Percentiles rank a stretch among this genome's conserved stretches.
Evolutionary conservation across 2,797 vertebrate species (phyloP).

Genomic region (Eulemur mongoz): DNA sequence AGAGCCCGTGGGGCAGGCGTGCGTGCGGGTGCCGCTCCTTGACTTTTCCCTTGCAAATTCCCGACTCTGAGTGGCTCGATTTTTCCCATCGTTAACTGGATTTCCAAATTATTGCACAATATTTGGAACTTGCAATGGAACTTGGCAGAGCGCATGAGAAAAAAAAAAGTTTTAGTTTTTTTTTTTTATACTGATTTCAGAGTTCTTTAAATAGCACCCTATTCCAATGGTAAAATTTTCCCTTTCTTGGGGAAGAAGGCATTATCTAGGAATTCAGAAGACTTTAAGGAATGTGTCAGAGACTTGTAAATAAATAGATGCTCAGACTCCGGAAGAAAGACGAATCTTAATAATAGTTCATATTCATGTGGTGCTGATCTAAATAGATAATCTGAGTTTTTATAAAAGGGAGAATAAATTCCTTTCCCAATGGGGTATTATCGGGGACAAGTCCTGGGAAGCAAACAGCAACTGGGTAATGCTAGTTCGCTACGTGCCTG

Average conservation of each 20-base stretch:
- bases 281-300: neutral
- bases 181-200: constrained; percentile 44
- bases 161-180: constrained; percentile 13
- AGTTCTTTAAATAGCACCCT: constrained; percentile 61
- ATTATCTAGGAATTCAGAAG: constrained; percentile 17
- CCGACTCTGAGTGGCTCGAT: constrained; percentile 21
- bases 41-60: constrained; percentile 48
- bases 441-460: neutral
- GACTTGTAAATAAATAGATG: neutral
- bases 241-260: neutral
- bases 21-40: constrained; percentile 1
- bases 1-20: neutral
- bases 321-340: neutral
- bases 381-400: neutral
- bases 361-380: neutral
- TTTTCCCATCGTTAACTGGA: constrained; percentile 67
- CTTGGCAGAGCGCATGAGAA: constrained; percentile 68
- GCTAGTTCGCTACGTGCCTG: neutral
- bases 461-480: neutral
- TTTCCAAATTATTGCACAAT: constrained; percentile 72
- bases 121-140: constrained; percentile 70
- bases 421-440: neutral
- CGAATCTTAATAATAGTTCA: neutral
- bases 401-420: neutral
- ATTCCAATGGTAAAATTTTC: constrained; percentile 1